Conservation (phyloP, 53 echinoderm and acorn worm genomes). For the Holothuria leucospilota region DNA sequence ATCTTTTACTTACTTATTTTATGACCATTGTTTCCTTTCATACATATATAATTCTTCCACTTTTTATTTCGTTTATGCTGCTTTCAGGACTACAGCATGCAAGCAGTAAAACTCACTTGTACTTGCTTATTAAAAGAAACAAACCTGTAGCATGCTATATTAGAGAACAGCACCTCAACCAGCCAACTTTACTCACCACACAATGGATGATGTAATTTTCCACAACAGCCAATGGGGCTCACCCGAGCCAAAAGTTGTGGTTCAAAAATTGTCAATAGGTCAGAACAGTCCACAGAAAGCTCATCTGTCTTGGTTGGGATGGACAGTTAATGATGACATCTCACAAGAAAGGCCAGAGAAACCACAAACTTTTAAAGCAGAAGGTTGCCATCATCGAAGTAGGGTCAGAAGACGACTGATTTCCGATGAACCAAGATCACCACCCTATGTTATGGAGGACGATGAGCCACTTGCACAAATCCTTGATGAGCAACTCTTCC, state of each 20-base stretch:
- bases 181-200: no score
- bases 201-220: no score
- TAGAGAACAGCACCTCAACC: no score
- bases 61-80: no score
- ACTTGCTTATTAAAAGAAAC: no score
- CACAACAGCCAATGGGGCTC: conserved; percentile 3
- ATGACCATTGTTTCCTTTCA: no score
- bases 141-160: no score
- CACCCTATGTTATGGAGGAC: neutral
- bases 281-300: neutral
- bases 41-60: no score
- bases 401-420: conserved; percentile 25
- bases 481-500: conserved; percentile 37
- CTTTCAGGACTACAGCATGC: no score
- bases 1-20: no score
- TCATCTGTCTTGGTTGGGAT: neutral
- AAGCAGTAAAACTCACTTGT: no score
- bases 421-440: neutral
- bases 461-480: conserved; percentile 19
- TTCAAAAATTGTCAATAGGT: neutral
- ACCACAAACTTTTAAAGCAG: neutral
- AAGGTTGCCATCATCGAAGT: neutral
- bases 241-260: conserved; percentile 34
- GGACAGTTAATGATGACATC: neutral
- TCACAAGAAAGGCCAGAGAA: neutral